Evolutionary conservation across 2,888 invertebrate genomes (phyloP).

Genomic region (Andrena dorsata): DNA sequence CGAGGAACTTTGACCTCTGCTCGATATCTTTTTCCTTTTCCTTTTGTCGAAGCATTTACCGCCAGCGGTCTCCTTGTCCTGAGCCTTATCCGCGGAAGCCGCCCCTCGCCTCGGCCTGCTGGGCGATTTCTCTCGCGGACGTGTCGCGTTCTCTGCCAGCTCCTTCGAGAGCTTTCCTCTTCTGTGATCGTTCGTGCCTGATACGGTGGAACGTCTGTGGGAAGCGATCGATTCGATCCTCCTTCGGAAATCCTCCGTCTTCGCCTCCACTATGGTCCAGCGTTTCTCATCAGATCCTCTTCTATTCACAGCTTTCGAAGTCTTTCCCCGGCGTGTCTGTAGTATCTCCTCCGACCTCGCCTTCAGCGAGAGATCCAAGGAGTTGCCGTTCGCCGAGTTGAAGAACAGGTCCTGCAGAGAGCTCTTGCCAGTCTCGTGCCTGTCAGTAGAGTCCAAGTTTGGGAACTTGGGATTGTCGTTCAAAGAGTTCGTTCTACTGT

Average conservation of each 20-base stretch:
- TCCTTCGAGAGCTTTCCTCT: slow-evolving; percentile 39
- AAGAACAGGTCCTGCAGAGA: slow-evolving; percentile 73
- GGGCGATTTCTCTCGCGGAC: slow-evolving; percentile 59
- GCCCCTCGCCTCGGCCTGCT: slow-evolving; percentile 28
- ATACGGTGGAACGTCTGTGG: slow-evolving; percentile 60
- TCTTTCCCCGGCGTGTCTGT: slow-evolving; percentile 46
- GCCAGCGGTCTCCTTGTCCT: slow-evolving; percentile 52
- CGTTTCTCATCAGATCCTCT: slow-evolving; percentile 50
- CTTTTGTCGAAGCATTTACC: slow-evolving; percentile 68
- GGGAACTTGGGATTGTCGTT: slow-evolving; percentile 75
- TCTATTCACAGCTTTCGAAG: slow-evolving; percentile 15
- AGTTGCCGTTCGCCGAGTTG: slow-evolving; percentile 48
- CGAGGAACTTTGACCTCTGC: slow-evolving; percentile 58
- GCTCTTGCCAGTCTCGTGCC: slow-evolving; percentile 55
- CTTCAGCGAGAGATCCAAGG: slow-evolving; percentile 60
- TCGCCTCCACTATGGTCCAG: slow-evolving; percentile 70
- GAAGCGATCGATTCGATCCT: slow-evolving; percentile 72
- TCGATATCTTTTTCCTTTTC: slow-evolving; percentile 74
- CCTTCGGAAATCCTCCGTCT: slow-evolving; percentile 72
- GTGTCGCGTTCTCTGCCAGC: slow-evolving; percentile 16
- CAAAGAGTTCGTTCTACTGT: slow-evolving; percentile 75
- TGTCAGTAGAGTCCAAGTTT: slow-evolving; percentile 43
- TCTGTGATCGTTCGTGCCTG: slow-evolving; percentile 43
- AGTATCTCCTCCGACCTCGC: slow-evolving; percentile 75
- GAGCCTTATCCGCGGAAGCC: slow-evolving; percentile 1